Evolutionary conservation across 2,113 vertebrate genomes (phyloP).

Genomic region (Arenaria interpres): DNA sequence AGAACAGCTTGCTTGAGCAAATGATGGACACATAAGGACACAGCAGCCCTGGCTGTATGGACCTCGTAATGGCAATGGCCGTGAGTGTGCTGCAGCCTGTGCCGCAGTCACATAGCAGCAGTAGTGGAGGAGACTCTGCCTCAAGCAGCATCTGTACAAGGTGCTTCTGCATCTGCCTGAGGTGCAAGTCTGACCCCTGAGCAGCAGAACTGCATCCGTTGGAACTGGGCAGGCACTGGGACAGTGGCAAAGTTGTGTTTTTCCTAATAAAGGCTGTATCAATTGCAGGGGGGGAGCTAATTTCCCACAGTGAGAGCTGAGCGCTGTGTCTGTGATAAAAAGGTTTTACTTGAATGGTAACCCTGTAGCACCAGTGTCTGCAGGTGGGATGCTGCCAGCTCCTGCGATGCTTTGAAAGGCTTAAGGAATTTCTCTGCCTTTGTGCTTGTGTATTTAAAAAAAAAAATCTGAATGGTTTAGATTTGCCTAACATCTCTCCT

Average conservation of each 20-base stretch:
- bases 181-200: not conserved
- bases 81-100: not conserved
- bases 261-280: not conserved
- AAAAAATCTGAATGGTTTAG: not conserved
- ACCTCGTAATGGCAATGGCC: not conserved
- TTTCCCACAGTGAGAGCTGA: not conserved
- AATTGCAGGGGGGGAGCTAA: not conserved
- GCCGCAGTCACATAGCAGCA: accelerated
- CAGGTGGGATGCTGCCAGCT: not conserved
- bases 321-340: not conserved
- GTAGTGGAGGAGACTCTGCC: not conserved
- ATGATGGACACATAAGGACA: not conserved
- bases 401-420: not conserved
- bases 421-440: not conserved
- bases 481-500: not conserved
- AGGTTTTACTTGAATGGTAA: not conserved
- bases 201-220: not conserved
- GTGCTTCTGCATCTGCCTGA: not conserved
- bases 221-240: not conserved
- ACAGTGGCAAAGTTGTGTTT: not conserved
- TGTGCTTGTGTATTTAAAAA: not conserved
- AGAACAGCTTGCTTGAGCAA: not conserved
- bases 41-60: not conserved
- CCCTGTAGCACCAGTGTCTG: not conserved
- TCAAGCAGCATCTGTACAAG: not conserved